Conservation (phyloP, 2,113 vertebrate genomes). For the Gallinago undulata region DNA sequence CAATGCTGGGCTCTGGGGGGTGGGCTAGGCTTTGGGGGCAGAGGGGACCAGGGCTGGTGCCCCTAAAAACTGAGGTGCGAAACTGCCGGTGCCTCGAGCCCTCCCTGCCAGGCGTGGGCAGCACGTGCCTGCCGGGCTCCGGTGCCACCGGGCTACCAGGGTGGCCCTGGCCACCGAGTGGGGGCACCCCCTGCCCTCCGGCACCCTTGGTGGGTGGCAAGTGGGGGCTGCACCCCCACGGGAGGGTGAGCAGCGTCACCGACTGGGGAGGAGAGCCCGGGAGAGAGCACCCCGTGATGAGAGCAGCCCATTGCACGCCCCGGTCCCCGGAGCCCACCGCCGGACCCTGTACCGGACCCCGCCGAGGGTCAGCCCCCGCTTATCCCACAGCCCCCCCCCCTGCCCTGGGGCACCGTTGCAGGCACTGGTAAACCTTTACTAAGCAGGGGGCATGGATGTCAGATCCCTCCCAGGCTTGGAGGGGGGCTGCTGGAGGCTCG, state of each 20-base stretch:
- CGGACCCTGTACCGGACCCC: rapidly evolving
- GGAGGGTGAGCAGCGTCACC: background rate
- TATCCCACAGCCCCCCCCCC: background rate
- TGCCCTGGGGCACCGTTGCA: background rate
- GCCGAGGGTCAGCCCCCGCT: background rate
- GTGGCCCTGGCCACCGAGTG: rapidly evolving
- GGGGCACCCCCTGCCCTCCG: rapidly evolving
- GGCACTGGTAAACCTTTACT: background rate
- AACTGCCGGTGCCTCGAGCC: background rate
- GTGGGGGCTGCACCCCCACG: rapidly evolving
- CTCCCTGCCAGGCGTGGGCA: background rate
- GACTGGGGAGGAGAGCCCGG: rapidly evolving
- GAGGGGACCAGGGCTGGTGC: background rate
- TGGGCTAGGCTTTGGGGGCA: rapidly evolving
- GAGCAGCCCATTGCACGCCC: rapidly evolving
- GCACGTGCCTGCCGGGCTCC: background rate
- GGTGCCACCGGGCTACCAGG: rapidly evolving
- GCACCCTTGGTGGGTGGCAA: rapidly evolving
- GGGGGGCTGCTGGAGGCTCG: background rate
- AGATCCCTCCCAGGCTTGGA: background rate
- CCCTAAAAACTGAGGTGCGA: background rate
- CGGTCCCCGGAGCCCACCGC: rapidly evolving
- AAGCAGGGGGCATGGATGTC: background rate
- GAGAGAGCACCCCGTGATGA: rapidly evolving
- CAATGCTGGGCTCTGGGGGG: rapidly evolving